A percentile compares a stretch with the other conserved stretches of the same genome.
phyloP scores from a whole-genome alignment of 1,140 invertebrate species.

The Battus philenor region DNA sequence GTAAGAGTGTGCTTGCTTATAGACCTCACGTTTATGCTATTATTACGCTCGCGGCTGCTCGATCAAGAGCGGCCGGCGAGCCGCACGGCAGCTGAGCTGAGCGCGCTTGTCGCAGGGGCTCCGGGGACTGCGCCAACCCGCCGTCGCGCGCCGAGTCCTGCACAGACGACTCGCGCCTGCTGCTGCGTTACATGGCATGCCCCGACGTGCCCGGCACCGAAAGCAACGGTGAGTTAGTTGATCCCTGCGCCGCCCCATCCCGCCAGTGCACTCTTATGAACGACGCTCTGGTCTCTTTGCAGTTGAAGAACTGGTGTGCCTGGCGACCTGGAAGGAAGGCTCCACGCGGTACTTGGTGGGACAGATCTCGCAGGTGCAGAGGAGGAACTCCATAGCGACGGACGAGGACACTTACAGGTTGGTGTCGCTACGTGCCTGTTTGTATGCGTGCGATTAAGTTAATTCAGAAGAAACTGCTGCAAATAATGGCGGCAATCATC shows the following conservation, averaged over 20 bases:
- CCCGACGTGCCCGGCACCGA: conserved; percentile 91
- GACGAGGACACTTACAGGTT: conserved; percentile 78
- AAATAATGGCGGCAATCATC: too few relatives aligned
- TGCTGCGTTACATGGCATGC: conserved; percentile 94
- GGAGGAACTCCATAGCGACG: conserved; percentile 74
- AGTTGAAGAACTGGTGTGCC: conserved; percentile 91
- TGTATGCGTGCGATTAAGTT: too few relatives aligned
- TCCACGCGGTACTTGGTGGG: conserved; percentile 91
- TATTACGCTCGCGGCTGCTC: too few relatives aligned
- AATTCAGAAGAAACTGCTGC: too few relatives aligned
- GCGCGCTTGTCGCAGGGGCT: conserved; percentile 78
- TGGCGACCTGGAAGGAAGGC: conserved; percentile 93
- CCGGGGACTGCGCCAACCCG: conserved; percentile 89
- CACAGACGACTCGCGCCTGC: conserved; percentile 89
- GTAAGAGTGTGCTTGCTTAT: too few relatives aligned
- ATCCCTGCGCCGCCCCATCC: neutral
- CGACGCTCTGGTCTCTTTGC: too few relatives aligned
- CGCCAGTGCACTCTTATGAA: too few relatives aligned
- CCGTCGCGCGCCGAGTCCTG: conserved; percentile 92
- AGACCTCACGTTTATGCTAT: too few relatives aligned
- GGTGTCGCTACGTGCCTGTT: too few relatives aligned
- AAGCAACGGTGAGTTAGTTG: conserved; percentile 81
- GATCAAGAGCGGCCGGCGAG: too few relatives aligned
- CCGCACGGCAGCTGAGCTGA: too few relatives aligned
- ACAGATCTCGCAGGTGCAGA: conserved; percentile 77